phyloP scores from a whole-genome alignment of 2,113 vertebrate genomes.

The Pelobates fuscus region DNA sequence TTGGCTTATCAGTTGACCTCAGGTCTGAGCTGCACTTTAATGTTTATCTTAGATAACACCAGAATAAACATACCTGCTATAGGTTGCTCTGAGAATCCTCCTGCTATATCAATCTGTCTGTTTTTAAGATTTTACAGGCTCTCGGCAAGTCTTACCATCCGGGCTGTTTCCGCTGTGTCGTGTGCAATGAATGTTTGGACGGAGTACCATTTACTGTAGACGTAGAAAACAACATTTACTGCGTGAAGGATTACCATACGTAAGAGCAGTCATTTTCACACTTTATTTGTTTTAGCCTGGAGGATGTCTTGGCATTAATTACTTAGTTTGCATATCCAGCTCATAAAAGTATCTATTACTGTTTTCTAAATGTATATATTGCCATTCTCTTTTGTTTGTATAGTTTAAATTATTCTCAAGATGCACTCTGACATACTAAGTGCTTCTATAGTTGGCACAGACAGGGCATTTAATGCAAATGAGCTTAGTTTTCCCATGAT shows the following conservation, averaged over 20 bases:
- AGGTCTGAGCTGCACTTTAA: background rate
- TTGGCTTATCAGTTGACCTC: background rate
- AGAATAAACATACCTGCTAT: background rate
- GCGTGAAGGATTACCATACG: constrained; percentile 97
- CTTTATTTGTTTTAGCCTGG: too few species aligned
- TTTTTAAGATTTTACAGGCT: constrained; percentile 90
- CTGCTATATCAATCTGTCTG: constrained; percentile 18
- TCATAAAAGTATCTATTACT: too few species aligned
- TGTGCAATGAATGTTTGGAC: constrained; percentile 93
- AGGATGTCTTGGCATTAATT: too few species aligned
- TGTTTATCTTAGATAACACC: background rate
- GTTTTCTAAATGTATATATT: too few species aligned
- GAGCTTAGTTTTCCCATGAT: too few species aligned
- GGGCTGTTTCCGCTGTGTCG: constrained; percentile 95
- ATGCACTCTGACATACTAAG: too few species aligned
- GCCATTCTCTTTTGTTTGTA: too few species aligned
- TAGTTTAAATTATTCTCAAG: too few species aligned
- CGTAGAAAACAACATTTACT: constrained; percentile 96
- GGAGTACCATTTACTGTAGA: constrained; percentile 98
- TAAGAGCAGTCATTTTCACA: constrained; percentile 69
- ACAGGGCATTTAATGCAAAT: too few species aligned
- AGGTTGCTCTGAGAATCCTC: background rate
- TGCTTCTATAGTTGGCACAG: too few species aligned
- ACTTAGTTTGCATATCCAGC: too few species aligned
- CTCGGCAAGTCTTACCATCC: constrained; percentile 97